phyloP scores from a whole-genome alignment of 2,113 vertebrate species.

The Terrapene triunguis region DNA sequence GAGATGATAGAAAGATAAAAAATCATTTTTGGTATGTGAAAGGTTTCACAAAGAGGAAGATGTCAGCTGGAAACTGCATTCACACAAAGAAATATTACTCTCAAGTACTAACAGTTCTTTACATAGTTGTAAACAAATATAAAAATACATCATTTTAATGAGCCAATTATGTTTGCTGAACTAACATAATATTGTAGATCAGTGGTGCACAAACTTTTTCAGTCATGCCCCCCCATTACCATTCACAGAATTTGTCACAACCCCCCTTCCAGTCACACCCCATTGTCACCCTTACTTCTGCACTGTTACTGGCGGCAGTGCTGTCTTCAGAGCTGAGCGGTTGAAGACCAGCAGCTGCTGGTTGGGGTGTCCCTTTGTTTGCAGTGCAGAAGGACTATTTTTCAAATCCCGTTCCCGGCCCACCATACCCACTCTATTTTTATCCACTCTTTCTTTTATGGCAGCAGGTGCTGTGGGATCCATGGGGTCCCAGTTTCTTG shows the following conservation, averaged over 20 bases:
- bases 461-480: neutral
- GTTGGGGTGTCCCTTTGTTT: neutral
- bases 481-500: neutral
- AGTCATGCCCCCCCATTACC: neutral
- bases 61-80: conserved; percentile 22
- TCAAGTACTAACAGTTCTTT: conserved; percentile 13
- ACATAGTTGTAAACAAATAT: conserved; percentile 11
- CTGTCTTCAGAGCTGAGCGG: neutral
- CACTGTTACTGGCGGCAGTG: neutral
- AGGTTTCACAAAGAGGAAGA: neutral
- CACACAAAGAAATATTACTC: conserved; percentile 3
- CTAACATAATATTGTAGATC: neutral
- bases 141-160: conserved; percentile 26
- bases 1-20: neutral
- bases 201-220: neutral
- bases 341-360: neutral
- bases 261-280: neutral
- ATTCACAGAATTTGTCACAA: neutral
- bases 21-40: conserved; percentile 2
- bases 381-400: neutral
- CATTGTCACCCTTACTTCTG: neutral
- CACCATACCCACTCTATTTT: neutral
- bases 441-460: neutral
- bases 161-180: neutral
- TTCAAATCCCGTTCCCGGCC: neutral